Evolutionary conservation across 2,888 invertebrate genomes (phyloP).

Genomic region (Scaptomyza tumidula): DNA sequence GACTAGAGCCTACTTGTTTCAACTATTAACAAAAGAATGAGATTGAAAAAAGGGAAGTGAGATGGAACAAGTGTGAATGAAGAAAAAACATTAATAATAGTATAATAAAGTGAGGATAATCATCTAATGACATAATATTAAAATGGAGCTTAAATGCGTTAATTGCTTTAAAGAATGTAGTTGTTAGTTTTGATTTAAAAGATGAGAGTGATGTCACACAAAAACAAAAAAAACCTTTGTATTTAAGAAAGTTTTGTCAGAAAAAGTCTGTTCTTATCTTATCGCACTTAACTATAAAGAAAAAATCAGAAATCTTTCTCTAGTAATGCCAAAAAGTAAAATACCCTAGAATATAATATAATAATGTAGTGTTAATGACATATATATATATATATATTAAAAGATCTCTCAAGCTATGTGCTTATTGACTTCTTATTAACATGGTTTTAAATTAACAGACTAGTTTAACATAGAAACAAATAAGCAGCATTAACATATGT

Average conservation of each 20-base stretch:
- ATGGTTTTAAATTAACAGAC: no score
- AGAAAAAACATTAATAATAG: no score
- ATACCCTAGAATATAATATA: not conserved
- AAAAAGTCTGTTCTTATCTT: constrained; percentile 34
- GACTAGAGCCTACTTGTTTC: no score
- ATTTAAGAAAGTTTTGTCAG: not conserved
- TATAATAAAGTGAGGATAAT: not conserved
- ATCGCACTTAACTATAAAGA: constrained; percentile 7
- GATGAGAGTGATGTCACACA: constrained; percentile 7
- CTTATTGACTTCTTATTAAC: no score
- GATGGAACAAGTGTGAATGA: no score
- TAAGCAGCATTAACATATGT: not conserved
- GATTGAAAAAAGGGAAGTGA: no score
- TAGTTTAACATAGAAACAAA: no score
- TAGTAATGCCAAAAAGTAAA: not conserved
- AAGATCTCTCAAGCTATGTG: no score
- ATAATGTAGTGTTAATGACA: no score
- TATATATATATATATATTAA: no score
- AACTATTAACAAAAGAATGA: no score
- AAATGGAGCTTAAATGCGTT: not conserved
- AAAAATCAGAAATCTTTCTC: not conserved
- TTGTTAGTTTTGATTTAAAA: not conserved
- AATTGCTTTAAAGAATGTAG: not conserved
- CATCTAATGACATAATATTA: not conserved
- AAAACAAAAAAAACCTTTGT: no score